A percentile compares a stretch with the other conserved stretches of the same genome.
phyloP scores from a whole-genome alignment of 2,113 vertebrate genomes.

The Megaleporinus macrocephalus region DNA sequence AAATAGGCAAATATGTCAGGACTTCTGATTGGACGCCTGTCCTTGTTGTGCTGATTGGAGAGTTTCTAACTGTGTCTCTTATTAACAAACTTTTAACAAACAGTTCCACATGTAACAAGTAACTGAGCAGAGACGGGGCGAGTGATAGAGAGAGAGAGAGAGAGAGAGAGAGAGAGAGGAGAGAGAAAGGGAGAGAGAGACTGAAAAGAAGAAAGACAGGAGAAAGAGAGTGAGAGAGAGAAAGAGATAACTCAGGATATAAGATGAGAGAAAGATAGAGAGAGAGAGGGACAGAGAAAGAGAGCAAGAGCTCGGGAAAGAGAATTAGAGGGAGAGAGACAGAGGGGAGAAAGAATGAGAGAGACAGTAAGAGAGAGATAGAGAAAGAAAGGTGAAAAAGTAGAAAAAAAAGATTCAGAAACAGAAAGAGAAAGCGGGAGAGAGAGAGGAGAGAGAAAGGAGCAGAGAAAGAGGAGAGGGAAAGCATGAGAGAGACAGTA shows the following conservation, averaged over 20 bases:
- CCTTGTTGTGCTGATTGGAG: neutral
- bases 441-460: no score
- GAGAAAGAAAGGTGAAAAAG: no score
- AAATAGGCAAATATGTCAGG: neutral
- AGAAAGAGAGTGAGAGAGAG: conserved; percentile 17
- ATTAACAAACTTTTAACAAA: no score
- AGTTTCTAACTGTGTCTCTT: neutral
- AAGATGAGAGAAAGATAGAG: neutral
- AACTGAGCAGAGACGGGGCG: neutral
- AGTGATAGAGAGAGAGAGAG: neutral
- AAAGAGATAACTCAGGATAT: no score
- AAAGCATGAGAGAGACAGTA: no score
- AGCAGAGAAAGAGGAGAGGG: no score
- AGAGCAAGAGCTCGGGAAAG: conserved; percentile 9
- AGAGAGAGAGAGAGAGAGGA: neutral
- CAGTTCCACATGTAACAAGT: neutral
- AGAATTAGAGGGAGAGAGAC: no score
- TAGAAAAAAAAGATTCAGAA: no score
- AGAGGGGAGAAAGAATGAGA: no score
- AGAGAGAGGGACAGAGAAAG: conserved; percentile 3
- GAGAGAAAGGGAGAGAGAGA: conserved; percentile 2
- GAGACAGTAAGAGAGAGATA: conserved; percentile 40
- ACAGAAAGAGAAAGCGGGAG: no score
- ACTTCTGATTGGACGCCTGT: neutral
- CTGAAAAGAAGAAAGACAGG: no score